Conservation (phyloP, 2,113 vertebrate species). For the Anguilla japonica region DNA sequence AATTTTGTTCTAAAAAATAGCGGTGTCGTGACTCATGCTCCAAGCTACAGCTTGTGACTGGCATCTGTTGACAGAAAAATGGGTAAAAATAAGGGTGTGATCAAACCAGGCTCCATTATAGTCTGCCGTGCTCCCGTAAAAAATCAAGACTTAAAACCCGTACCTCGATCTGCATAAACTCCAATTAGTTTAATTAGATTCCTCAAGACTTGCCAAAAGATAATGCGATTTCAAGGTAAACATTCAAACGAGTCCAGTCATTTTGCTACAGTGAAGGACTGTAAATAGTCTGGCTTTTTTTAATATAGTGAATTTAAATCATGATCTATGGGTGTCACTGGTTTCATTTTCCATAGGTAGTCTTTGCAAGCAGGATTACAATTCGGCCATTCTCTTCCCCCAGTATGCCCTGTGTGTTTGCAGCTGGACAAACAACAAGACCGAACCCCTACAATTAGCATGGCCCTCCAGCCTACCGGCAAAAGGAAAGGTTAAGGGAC, state of each 20-base stretch:
- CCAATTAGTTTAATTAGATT: neutral
- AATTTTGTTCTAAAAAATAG: too few relatives aligned
- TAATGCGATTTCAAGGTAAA: slow-evolving; percentile 1
- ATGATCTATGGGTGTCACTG: too few relatives aligned
- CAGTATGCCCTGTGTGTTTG: slow-evolving; percentile 11
- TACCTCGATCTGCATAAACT: neutral
- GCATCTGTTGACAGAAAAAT: neutral
- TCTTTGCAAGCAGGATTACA: slow-evolving; percentile 14
- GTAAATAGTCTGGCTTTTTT: neutral
- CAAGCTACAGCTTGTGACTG: neutral
- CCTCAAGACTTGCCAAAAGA: neutral
- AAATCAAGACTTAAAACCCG: neutral
- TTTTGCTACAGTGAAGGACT: neutral
- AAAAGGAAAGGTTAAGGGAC: slow-evolving; percentile 19
- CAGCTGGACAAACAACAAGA: neutral
- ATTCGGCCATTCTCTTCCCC: neutral
- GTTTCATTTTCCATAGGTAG: neutral
- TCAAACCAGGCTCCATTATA: neutral
- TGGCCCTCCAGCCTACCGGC: slow-evolving; percentile 9
- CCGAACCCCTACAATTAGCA: slow-evolving; percentile 25
- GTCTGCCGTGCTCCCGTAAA: neutral
- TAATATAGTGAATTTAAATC: neutral
- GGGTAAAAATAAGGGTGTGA: neutral
- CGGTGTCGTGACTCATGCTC: neutral
- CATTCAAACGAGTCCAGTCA: neutral